These are phyloP conservation scores for Mythimna pallens DNA, from an alignment of 2,888 invertebrate genomes.

Conservation along the genomic window DNA sequence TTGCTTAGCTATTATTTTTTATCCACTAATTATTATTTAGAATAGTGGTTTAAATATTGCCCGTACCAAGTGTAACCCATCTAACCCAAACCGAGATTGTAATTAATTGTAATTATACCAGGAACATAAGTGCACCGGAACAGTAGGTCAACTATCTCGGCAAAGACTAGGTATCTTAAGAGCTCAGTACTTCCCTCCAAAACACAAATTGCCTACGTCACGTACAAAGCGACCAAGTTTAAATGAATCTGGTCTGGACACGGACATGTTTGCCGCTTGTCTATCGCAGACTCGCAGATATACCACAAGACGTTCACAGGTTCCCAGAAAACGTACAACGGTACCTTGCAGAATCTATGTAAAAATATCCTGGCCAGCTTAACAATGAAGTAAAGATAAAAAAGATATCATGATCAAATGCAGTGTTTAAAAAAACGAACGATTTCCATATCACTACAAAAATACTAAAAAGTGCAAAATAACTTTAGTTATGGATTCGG, in stretches of 20 bases:
- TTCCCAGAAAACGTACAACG: not conserved
- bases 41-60: too few species aligned
- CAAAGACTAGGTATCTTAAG: not conserved
- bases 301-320: not conserved
- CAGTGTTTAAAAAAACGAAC: too few species aligned
- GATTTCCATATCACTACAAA: too few species aligned
- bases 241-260: constrained; percentile 2
- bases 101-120: not conserved
- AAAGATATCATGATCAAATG: not conserved
- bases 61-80: too few species aligned
- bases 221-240: not conserved
- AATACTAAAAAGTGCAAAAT: too few species aligned
- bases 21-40: too few species aligned
- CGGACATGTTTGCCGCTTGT: constrained; percentile 6
- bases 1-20: too few species aligned
- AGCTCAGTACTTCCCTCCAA: not conserved
- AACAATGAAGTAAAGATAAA: not conserved
- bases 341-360: not conserved
- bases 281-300: not conserved
- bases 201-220: not conserved
- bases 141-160: not conserved
- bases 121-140: not conserved
- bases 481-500: too few species aligned
- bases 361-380: not conserved
- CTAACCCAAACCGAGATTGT: too few species aligned